A percentile compares a stretch with the other conserved stretches of the same genome.
These are phyloP conservation scores for Caerostris darwini DNA, from an alignment of 1,140 invertebrate genomes.

Conservation along the genomic window DNA sequence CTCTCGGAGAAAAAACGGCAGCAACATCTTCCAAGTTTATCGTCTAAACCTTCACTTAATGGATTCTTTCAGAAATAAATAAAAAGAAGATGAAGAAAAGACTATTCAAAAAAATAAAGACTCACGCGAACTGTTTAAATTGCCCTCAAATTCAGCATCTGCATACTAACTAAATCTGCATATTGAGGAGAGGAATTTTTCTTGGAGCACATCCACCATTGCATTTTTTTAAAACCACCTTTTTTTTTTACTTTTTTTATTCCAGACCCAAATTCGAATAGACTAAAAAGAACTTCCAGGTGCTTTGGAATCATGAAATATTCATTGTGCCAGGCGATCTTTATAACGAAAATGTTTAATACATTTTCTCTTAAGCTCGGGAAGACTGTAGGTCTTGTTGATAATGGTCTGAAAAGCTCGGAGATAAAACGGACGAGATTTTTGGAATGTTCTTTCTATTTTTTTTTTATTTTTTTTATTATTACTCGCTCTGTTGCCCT, in stretches of 20 bases:
- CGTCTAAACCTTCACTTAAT: neutral
- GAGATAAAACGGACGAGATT: neutral
- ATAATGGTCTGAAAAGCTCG: neutral
- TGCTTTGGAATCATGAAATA: slow-evolving; percentile 27
- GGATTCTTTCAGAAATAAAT: neutral
- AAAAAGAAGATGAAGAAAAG: neutral
- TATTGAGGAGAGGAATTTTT: neutral
- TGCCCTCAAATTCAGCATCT: neutral
- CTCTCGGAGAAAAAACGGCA: neutral
- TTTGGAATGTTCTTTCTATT: no score
- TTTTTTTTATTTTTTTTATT: neutral
- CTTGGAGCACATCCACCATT: neutral
- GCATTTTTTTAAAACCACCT: neutral
- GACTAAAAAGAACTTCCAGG: neutral
- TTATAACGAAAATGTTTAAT: slow-evolving; percentile 45
- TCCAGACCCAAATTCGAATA: neutral
- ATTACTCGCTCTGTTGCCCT: neutral
- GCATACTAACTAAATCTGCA: slow-evolving; percentile 1
- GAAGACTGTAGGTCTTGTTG: neutral
- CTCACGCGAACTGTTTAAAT: neutral
- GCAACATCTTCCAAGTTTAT: neutral
- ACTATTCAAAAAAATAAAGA: neutral
- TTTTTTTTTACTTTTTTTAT: neutral
- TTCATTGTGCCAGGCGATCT: slow-evolving; percentile 3
- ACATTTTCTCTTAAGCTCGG: neutral